Conservation (phyloP, 2,888 invertebrate species). For the Branchipolynoe longqiensis region DNA sequence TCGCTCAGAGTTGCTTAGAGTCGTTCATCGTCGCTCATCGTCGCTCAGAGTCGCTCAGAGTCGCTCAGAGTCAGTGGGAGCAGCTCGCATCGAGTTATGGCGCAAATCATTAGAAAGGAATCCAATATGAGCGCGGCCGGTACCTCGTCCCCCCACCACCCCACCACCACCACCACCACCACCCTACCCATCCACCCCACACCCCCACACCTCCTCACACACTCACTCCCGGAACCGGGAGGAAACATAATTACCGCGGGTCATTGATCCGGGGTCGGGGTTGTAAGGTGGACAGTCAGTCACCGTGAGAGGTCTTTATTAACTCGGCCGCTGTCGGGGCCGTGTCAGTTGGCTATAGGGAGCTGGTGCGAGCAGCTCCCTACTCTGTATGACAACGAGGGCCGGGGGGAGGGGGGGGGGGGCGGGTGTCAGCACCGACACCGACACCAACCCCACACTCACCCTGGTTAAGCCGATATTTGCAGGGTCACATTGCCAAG, state of each 20-base stretch:
- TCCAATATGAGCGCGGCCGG: constrained; percentile 32
- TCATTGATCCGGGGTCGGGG: constrained; percentile 28
- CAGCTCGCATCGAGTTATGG: constrained; percentile 41
- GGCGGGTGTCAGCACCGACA: not conserved
- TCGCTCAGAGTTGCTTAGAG: not conserved
- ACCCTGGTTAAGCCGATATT: not conserved
- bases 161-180: too few relatives aligned
- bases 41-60: not conserved
- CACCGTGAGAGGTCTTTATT: constrained; percentile 43
- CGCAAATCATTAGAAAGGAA: constrained; percentile 47
- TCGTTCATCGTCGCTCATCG: not conserved
- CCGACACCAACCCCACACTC: not conserved
- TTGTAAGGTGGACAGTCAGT: constrained; percentile 6
- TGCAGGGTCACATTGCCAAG: too few relatives aligned
- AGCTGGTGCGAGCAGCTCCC: constrained; percentile 18
- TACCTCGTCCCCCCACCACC: not conserved
- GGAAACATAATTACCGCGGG: constrained; percentile 48
- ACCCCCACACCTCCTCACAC: too few relatives aligned
- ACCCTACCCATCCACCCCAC: too few relatives aligned
- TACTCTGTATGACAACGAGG: not conserved
- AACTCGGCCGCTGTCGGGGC: constrained; percentile 3
- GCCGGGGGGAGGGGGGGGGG: not conserved
- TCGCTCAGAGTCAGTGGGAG: not conserved
- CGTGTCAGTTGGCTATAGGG: not conserved
- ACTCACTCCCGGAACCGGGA: too few relatives aligned